Evolutionary conservation across 2,888 invertebrate species (phyloP).

Genomic region (Sinhomidia bicolor): DNA sequence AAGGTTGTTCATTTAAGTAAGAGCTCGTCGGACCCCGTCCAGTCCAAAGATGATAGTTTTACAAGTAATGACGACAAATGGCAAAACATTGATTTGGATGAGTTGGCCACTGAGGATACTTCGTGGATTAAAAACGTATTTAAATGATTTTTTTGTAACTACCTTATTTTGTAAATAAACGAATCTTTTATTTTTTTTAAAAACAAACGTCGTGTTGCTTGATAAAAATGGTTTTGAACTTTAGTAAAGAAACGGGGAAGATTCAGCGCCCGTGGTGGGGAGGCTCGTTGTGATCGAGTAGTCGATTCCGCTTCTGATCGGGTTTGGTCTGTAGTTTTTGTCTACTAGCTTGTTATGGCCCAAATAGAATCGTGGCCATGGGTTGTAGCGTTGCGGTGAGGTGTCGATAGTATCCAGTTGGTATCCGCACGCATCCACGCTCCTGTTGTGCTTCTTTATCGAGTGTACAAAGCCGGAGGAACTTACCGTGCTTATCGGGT

Average conservation of each 20-base stretch:
- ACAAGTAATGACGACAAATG: neutral
- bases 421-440: neutral
- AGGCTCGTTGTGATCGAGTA: constrained; percentile 34
- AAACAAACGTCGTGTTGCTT: neutral
- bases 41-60: neutral
- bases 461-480: constrained; percentile 28
- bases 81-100: constrained; percentile 62
- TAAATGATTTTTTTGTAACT: constrained; percentile 26
- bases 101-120: constrained; percentile 61
- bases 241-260: neutral
- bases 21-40: too few relatives aligned
- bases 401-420: neutral
- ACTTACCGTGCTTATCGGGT: constrained; percentile 10
- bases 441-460: neutral
- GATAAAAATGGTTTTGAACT: neutral
- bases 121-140: constrained; percentile 62
- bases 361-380: constrained; percentile 10
- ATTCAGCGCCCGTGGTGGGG: neutral
- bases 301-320: constrained; percentile 26
- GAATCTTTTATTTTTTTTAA: neutral
- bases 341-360: constrained; percentile 18
- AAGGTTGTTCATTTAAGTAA: too few relatives aligned
- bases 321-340: constrained; percentile 39
- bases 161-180: neutral
- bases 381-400: neutral